Percentiles rank a stretch among this genome's conserved stretches.
These are phyloP conservation scores for Hydrotaea diabolus DNA, from an alignment of 2,888 invertebrate genomes.

Conservation along the genomic window DNA sequence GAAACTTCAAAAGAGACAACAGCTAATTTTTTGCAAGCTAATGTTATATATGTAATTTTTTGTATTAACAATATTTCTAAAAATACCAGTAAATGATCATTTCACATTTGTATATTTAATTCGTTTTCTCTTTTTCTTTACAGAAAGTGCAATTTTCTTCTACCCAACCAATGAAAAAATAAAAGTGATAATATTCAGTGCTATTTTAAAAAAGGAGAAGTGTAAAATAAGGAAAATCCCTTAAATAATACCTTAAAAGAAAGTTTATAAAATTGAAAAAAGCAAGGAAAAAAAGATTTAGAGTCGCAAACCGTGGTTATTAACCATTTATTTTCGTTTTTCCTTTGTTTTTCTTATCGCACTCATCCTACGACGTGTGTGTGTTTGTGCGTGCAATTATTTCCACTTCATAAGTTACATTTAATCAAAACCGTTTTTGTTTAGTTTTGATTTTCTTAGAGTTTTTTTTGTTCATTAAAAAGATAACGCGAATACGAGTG, in stretches of 20 bases:
- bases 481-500: neutral
- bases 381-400: neutral
- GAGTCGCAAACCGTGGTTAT: neutral
- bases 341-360: neutral
- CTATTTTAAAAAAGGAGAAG: constrained; percentile 13
- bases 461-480: neutral
- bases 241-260: constrained; percentile 6
- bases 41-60: neutral
- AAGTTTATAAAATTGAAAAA: neutral
- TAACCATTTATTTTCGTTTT: neutral
- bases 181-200: constrained; percentile 32
- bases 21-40: neutral
- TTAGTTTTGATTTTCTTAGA: constrained; percentile 10
- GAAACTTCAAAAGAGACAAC: neutral
- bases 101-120: neutral
- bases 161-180: constrained; percentile 42
- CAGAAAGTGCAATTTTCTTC: constrained; percentile 62
- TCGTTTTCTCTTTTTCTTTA: constrained; percentile 25
- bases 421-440: neutral
- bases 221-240: constrained; percentile 17
- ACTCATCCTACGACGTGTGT: neutral
- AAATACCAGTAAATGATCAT: too few relatives aligned
- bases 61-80: neutral
- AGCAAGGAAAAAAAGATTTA: constrained; percentile 30
- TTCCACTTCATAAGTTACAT: neutral